Evolutionary conservation across 2,113 vertebrate genomes (phyloP).

Genomic region (Lanius ludovicianus): DNA sequence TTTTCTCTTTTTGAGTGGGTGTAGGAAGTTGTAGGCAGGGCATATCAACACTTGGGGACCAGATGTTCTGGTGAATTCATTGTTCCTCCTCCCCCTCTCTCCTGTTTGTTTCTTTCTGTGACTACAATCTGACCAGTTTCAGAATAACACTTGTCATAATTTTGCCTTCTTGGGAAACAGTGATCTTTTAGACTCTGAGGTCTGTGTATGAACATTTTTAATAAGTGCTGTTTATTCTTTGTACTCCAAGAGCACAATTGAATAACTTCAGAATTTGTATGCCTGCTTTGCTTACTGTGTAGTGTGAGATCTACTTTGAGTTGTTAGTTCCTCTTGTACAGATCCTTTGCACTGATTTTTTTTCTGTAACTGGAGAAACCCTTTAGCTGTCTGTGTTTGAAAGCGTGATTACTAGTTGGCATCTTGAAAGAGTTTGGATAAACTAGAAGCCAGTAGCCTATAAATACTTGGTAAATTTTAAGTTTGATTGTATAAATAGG

Average conservation of each 20-base stretch:
- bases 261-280: neutral
- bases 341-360: neutral
- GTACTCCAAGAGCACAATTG: neutral
- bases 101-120: constrained; percentile 25
- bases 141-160: neutral
- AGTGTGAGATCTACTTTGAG: neutral
- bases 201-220: neutral
- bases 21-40: constrained; percentile 59
- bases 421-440: neutral
- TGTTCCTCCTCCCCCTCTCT: constrained; percentile 23
- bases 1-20: constrained; percentile 42
- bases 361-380: neutral
- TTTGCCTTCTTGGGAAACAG: neutral
- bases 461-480: neutral
- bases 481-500: neutral
- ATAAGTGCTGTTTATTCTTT: neutral
- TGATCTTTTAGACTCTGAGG: neutral
- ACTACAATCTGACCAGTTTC: neutral
- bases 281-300: neutral
- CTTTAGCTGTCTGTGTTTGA: neutral
- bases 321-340: neutral
- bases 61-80: constrained; percentile 55
- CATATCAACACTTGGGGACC: constrained; percentile 35
- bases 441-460: neutral
- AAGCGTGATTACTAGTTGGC: neutral